A percentile compares a stretch with the other conserved stretches of the same genome.
Conservation (phyloP, 2,113 vertebrate species). For the Asarcornis scutulata region DNA sequence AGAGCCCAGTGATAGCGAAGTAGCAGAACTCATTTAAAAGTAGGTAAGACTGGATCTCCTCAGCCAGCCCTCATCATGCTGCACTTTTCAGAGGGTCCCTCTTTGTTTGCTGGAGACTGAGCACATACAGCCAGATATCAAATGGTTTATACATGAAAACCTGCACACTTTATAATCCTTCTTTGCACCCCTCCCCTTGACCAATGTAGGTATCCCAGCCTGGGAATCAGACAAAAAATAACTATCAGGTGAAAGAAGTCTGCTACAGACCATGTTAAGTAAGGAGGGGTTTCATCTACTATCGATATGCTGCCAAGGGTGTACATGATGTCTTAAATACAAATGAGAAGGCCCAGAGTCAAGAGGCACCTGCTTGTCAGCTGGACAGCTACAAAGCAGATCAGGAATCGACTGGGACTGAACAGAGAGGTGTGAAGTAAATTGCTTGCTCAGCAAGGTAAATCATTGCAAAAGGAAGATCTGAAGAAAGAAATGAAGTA, state of each 20-base stretch:
- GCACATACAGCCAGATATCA: neutral
- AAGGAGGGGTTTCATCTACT: neutral
- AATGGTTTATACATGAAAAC: neutral
- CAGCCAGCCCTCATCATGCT: neutral
- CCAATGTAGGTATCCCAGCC: neutral
- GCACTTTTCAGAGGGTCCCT: neutral
- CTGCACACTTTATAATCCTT: neutral
- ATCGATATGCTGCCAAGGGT: accelerated
- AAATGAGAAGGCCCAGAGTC: neutral
- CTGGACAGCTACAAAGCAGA: neutral
- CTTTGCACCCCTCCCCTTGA: neutral
- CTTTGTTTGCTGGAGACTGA: neutral
- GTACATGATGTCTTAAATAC: neutral
- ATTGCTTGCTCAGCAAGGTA: neutral
- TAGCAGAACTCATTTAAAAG: neutral
- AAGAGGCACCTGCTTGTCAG: neutral
- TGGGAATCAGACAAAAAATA: neutral
- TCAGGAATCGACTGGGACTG: neutral
- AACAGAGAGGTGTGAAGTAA: neutral
- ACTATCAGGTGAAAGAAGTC: neutral
- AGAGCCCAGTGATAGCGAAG: neutral
- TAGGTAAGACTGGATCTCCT: neutral
- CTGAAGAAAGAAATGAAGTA: neutral
- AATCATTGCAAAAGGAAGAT: neutral
- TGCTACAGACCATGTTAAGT: neutral